Base-by-base conservation (phyloP, 2,888 invertebrate genomes). In the Sthenelais limicola region DNA sequence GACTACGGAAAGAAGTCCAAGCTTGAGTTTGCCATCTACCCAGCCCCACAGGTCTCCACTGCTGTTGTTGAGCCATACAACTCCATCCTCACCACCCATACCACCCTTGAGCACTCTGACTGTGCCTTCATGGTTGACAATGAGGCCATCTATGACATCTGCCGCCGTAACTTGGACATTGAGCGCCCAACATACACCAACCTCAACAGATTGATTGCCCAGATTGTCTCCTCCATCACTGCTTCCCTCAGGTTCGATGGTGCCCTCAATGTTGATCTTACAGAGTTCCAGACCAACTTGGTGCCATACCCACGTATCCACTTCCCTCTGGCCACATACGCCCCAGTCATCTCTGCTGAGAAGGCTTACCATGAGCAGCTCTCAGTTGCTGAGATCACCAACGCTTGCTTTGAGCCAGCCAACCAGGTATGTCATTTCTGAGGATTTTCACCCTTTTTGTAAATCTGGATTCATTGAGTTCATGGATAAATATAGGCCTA, bases 31-130 rank as follows among this genome's bases (percentile, higher is more conserved):
- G 47, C 68, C 49, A 48, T 68, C 28, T 96, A 96, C 86, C 96
- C 96, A 4, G 94, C 96, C 18, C 95, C 95, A 58, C 90, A 93
- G 91, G 92, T 96, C 32, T 95, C 95, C 35, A 96, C 96, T 0
- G 94, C 96, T 0, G 24, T 43, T 18, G 21, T 67, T 35, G 67
- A 47, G 21, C 32, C 62, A 2, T 33, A 33, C 43, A n/a, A n/a
- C n/a, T n/a, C n/a, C n/a, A n/a, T n/a, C n/a, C n/a, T n/a, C n/a
- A n/a, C n/a, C n/a, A n/a, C n/a, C n/a, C n/a, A n/a, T n/a, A n/a
- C n/a, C n/a, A n/a, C n/a, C n/a, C n/a, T n/a, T n/a, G n/a, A n/a
- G n/a, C n/a, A n/a, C n/a, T n/a, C n/a, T n/a, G n/a, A n/a, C n/a
- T n/a, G n/a, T n/a, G n/a, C n/a, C n/a, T 43, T 43, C 12, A 43